Conservation (phyloP, 2,113 vertebrate genomes). For the Dasyurus viverrinus region DNA sequence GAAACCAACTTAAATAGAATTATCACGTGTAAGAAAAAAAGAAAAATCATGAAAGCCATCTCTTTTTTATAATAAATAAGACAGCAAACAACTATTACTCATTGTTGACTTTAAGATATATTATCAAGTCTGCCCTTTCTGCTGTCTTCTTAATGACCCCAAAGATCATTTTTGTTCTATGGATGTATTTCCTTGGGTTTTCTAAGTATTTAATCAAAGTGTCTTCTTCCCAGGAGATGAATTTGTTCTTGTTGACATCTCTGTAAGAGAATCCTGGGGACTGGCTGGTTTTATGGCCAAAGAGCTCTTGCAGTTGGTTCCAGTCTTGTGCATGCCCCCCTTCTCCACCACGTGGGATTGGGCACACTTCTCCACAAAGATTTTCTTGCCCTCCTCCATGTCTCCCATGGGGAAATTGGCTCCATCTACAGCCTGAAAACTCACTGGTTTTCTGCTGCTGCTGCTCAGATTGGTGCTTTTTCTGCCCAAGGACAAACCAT, state of each 20-base stretch:
- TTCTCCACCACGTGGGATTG: slow-evolving; percentile 91
- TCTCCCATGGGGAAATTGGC: slow-evolving; percentile 82
- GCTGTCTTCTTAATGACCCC: slow-evolving; percentile 89
- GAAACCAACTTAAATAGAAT: slow-evolving; percentile 69
- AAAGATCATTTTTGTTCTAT: slow-evolving; percentile 94
- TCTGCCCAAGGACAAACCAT: too few species aligned
- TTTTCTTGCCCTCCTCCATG: slow-evolving; percentile 91
- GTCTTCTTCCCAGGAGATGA: slow-evolving; percentile 89
- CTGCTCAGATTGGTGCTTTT: too few species aligned
- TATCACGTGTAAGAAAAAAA: slow-evolving; percentile 85
- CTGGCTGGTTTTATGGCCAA: slow-evolving; percentile 91
- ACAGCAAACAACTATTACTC: slow-evolving; percentile 83
- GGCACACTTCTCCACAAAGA: slow-evolving; percentile 91
- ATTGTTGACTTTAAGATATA: slow-evolving; percentile 88
- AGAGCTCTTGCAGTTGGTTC: slow-evolving; percentile 90
- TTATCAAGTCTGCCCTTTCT: slow-evolving; percentile 88
- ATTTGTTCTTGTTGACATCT: slow-evolving; percentile 91
- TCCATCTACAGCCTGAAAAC: too few species aligned
- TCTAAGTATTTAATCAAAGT: slow-evolving; percentile 90
- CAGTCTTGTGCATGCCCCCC: slow-evolving; percentile 90
- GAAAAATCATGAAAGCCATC: slow-evolving; percentile 80
- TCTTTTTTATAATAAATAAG: slow-evolving; percentile 87
- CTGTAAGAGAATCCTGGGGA: slow-evolving; percentile 89
- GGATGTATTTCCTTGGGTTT: slow-evolving; percentile 95
- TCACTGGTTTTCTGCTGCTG: too few species aligned